These are phyloP conservation scores for Acrobasis suavella DNA, from an alignment of 2,888 invertebrate genomes.

Conservation along the genomic window DNA sequence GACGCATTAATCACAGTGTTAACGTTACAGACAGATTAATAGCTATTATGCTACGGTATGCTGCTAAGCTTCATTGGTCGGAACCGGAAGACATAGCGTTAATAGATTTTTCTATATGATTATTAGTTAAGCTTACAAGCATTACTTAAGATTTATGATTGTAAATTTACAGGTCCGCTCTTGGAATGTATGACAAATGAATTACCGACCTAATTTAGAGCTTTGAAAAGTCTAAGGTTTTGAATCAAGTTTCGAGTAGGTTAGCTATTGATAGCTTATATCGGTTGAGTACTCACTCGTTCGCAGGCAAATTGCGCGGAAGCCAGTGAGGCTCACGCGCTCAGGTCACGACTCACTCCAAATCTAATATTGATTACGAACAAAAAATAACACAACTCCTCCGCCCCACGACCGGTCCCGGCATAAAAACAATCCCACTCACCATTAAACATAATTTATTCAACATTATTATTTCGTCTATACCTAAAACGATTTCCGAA, in stretches of 20 bases:
- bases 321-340: constrained; percentile 61
- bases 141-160: constrained; percentile 7
- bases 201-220: not conserved
- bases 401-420: constrained; percentile 44
- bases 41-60: constrained; percentile 35
- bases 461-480: constrained; percentile 61
- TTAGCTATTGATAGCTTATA: constrained; percentile 27
- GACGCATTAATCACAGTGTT: constrained; percentile 36
- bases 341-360: constrained; percentile 72
- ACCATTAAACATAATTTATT: constrained; percentile 72
- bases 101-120: constrained; percentile 24
- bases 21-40: constrained; percentile 40
- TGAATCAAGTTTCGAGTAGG: not conserved
- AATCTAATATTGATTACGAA: constrained; percentile 73
- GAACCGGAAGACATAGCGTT: constrained; percentile 33
- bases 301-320: constrained; percentile 54
- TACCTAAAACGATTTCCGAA: constrained; percentile 52
- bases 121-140: constrained; percentile 1
- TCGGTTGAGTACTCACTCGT: constrained; percentile 24
- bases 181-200: not conserved
- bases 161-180: not conserved
- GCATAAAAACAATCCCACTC: constrained; percentile 59
- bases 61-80: constrained; percentile 28
- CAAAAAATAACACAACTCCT: constrained; percentile 55
- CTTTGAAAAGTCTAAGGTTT: not conserved